Conservation (phyloP, 2,888 invertebrate species). For the Chaetogeoica ovagalla region DNA sequence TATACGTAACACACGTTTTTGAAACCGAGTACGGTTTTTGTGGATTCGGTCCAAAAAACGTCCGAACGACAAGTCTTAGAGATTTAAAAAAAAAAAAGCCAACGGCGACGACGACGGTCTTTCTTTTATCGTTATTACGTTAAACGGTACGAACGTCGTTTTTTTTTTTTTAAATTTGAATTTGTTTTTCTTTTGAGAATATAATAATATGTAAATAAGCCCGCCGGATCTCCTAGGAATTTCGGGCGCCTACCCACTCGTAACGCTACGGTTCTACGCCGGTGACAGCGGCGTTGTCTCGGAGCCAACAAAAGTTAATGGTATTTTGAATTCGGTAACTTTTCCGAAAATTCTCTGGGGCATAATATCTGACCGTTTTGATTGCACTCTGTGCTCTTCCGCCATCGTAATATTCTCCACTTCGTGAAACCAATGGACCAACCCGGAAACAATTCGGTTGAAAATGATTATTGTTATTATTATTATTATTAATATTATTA, state of each 20-base stretch:
- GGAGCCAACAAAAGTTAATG: slow-evolving; percentile 36
- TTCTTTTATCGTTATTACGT: slow-evolving; percentile 27
- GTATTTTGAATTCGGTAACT: slow-evolving; percentile 44
- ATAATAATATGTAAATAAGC: slow-evolving; percentile 49
- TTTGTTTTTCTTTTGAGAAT: slow-evolving; percentile 12
- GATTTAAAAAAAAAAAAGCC: too few relatives aligned
- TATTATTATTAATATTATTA: too few relatives aligned
- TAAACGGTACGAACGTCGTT: slow-evolving; percentile 10
- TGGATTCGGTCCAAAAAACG: neutral
- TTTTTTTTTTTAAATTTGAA: slow-evolving; percentile 32
- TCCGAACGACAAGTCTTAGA: slow-evolving; percentile 1
- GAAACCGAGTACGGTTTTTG: too few relatives aligned
- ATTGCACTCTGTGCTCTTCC: neutral
- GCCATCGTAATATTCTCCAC: neutral
- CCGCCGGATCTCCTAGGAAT: slow-evolving; percentile 26
- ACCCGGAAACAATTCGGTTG: neutral
- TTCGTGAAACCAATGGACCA: neutral
- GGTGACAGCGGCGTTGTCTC: slow-evolving; percentile 26
- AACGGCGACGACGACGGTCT: neutral
- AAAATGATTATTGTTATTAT: too few relatives aligned
- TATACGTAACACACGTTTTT: too few relatives aligned
- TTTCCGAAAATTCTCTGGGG: slow-evolving; percentile 34
- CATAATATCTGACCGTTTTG: slow-evolving; percentile 37
- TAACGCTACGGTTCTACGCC: neutral
- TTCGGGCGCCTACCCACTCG: slow-evolving; percentile 12